These are phyloP conservation scores for Drosophila nannoptera DNA, from an alignment of 1,140 invertebrate genomes.

Conservation along the genomic window DNA sequence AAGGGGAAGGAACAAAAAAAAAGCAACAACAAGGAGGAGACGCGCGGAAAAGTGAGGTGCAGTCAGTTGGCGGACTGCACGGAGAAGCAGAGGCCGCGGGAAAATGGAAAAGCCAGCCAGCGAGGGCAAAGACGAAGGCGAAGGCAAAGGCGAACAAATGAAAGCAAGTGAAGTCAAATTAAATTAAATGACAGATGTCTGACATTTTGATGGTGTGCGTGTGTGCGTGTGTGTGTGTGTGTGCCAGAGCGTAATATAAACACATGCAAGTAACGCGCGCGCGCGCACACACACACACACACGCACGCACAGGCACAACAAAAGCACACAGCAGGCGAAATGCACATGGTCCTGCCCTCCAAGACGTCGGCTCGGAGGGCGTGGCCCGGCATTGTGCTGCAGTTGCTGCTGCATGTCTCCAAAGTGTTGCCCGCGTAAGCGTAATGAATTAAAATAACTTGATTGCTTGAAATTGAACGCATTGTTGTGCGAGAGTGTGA, in stretches of 20 bases:
- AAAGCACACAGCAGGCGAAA: slow-evolving; percentile 27
- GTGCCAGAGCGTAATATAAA: slow-evolving; percentile 46
- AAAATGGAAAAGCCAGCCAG: neutral
- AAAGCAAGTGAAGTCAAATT: slow-evolving; percentile 77
- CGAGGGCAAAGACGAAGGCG: slow-evolving; percentile 2
- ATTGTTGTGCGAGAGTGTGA: slow-evolving; percentile 48
- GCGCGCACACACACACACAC: slow-evolving; percentile 11
- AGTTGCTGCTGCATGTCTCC: slow-evolving; percentile 56
- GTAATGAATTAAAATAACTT: slow-evolving; percentile 78
- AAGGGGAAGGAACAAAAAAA: neutral
- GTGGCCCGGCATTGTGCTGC: slow-evolving; percentile 28
- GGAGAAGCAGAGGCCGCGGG: neutral
- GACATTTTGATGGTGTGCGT: slow-evolving; percentile 68
- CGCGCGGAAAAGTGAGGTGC: slow-evolving; percentile 9
- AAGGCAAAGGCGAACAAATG: slow-evolving; percentile 52
- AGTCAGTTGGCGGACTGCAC: neutral
- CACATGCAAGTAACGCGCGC: slow-evolving; percentile 54
- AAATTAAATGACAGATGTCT: slow-evolving; percentile 78
- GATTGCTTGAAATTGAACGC: slow-evolving; percentile 77
- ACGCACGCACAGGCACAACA: neutral
- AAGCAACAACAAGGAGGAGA: neutral
- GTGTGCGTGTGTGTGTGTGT: slow-evolving; percentile 44
- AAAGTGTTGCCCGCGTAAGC: slow-evolving; percentile 75
- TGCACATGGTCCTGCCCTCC: slow-evolving; percentile 58
- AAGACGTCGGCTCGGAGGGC: neutral